Evolutionary conservation across 2,797 vertebrate species (phyloP), one percentile per base, ranked within the genome.

Genomic region (Anguilla pacifica): DNA sequence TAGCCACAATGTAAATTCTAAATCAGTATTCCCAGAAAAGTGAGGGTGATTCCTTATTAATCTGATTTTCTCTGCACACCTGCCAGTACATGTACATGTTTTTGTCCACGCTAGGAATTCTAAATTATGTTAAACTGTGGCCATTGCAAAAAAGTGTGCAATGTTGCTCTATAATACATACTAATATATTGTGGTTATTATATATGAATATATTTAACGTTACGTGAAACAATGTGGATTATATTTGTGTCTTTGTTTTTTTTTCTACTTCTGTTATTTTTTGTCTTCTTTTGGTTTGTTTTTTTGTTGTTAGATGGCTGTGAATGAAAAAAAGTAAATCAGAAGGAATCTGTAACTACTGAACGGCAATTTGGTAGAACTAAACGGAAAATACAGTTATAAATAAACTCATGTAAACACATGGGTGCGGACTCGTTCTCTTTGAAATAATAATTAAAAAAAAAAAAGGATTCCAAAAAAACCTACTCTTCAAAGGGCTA

Each of bases 131-230:
- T 96, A 97, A 97, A 96, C 96, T 96, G 94, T 96, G 96, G 96
- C 96, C 96, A 96, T 96, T 95, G 96, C 96, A 95, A 96, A 93
- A 92, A 96, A 57, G 55, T 67, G 96, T 96, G 96, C 95, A 89
- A 95, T 96, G 96, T 97, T 97, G 97, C 97, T 97, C 96, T 97
- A 97, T 97, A 96, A 98, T 97, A 95, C 96, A 96, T 98, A 99
- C 98, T 99, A 99, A 99, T 99, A 99, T 99, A 99, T 99, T 98
- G 98, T 97, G 97, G 97, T 98, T 98, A 98, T 98, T 97, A 97
- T 97, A 98, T 99, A 98, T 98, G 97, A 99, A 99, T 98, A 98
- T 99, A 99, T 99, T 99, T 99, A 99, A 99, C 98, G 97, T 97
- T 97, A 97, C 94, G 95, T 97, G 95, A 95, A 96, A 96, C 95